Conservation (phyloP, 1,140 invertebrate species). For the Zaprionus vittiger region DNA sequence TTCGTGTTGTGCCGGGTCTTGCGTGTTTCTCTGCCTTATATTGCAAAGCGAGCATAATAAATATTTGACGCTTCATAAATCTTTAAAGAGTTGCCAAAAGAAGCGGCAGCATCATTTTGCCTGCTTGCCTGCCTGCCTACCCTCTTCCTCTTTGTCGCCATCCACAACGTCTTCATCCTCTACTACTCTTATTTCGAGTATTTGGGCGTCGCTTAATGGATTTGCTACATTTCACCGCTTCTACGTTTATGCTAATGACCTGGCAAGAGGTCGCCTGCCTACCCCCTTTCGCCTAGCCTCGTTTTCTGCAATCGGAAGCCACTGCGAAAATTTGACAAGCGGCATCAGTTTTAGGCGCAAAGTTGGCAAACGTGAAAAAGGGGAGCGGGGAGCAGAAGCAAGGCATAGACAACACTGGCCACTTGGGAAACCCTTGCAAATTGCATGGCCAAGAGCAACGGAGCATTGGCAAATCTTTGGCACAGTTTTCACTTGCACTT, state of each 20-base stretch:
- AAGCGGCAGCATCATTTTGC: constrained; percentile 5
- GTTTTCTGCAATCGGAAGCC: constrained; percentile 65
- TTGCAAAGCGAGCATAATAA: constrained; percentile 84
- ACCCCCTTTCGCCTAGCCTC: neutral
- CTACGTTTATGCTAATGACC: constrained; percentile 78
- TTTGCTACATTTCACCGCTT: constrained; percentile 69
- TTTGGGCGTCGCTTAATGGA: constrained; percentile 65
- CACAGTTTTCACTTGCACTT: constrained; percentile 77
- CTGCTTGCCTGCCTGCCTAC: neutral
- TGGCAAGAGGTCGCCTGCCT: constrained; percentile 21
- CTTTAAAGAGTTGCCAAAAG: constrained; percentile 82
- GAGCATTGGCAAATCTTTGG: constrained; percentile 57
- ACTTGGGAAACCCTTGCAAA: constrained; percentile 80
- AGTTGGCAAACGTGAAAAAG: neutral
- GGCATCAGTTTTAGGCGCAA: constrained; percentile 21
- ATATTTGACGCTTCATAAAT: constrained; percentile 84
- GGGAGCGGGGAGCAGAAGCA: no score
- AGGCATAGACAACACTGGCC: constrained; percentile 39
- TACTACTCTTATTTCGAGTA: constrained; percentile 39
- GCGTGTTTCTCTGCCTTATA: constrained; percentile 78
- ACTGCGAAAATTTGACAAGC: constrained; percentile 73
- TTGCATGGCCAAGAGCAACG: constrained; percentile 62
- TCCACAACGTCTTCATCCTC: neutral
- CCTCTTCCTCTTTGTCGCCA: neutral
- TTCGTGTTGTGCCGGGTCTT: constrained; percentile 68